These are phyloP conservation scores for Phrynosoma platyrhinos DNA, from an alignment of 2,113 vertebrate genomes.

Conservation along the genomic window DNA sequence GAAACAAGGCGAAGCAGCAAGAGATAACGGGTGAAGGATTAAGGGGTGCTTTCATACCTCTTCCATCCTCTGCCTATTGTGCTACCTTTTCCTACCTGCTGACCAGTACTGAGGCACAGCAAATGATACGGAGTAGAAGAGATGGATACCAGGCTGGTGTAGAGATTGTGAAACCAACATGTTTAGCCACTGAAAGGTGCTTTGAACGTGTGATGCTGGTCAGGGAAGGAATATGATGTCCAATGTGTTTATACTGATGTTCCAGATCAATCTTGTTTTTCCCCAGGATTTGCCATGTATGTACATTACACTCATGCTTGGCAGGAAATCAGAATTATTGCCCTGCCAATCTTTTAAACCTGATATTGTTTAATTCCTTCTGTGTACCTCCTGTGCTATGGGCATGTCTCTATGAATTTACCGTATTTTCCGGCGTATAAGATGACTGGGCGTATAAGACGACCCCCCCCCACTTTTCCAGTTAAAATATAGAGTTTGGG, in stretches of 20 bases:
- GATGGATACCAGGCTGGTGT: background rate
- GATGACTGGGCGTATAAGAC: too few relatives aligned
- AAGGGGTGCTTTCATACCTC: background rate
- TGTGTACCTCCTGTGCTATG: background rate
- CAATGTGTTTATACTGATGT: conserved; percentile 1
- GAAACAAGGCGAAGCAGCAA: conserved; percentile 84
- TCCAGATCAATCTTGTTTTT: background rate
- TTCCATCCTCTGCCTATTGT: background rate
- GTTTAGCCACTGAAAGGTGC: conserved; percentile 11
- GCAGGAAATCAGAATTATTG: background rate
- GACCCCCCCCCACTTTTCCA: too few relatives aligned
- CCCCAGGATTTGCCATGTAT: background rate
- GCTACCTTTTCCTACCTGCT: background rate
- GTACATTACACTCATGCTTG: background rate
- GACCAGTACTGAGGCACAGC: background rate
- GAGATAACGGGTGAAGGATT: conserved; percentile 72
- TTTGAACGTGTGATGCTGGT: conserved; percentile 10
- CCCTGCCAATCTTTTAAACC: background rate
- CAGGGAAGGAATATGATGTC: background rate
- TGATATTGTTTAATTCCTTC: background rate
- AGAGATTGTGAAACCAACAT: conserved; percentile 6
- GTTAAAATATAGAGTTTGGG: too few relatives aligned
- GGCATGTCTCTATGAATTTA: background rate
- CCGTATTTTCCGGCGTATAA: too few relatives aligned
- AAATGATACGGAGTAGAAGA: background rate